A percentile compares a stretch with the other conserved stretches of the same genome.
These are phyloP conservation scores for Phrynosoma platyrhinos DNA, from an alignment of 2,113 vertebrate species.

Conservation along the genomic window DNA sequence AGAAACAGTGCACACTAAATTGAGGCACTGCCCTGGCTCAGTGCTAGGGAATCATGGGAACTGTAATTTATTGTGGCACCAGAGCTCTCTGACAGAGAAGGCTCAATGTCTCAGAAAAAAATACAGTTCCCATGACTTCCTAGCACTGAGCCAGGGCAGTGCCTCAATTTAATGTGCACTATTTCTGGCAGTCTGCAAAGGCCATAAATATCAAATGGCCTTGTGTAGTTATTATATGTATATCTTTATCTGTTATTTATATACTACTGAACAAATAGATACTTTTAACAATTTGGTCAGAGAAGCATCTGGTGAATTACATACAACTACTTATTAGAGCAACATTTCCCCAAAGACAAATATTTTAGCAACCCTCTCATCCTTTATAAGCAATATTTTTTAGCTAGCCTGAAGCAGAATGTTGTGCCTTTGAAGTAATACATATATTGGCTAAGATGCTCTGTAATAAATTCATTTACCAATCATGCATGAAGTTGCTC, in stretches of 20 bases:
- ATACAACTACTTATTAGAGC: neutral
- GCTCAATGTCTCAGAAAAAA: too few species aligned
- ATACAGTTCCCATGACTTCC: too few species aligned
- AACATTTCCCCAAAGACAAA: neutral
- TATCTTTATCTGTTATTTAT: neutral
- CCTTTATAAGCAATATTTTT: slow-evolving; percentile 7
- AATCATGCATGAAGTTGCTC: neutral
- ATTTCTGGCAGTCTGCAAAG: too few species aligned
- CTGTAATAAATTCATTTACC: neutral
- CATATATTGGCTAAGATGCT: neutral
- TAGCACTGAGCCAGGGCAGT: too few species aligned
- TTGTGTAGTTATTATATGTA: neutral
- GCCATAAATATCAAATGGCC: too few species aligned
- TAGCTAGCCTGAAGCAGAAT: neutral
- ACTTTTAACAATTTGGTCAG: neutral
- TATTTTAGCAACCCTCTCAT: neutral
- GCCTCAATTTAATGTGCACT: too few species aligned
- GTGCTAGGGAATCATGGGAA: too few species aligned
- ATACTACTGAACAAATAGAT: neutral
- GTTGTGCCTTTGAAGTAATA: neutral
- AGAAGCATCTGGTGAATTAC: neutral
- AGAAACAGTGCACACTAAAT: too few species aligned
- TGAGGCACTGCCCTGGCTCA: too few species aligned
- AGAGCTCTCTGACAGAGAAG: too few species aligned
- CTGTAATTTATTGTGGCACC: too few species aligned